Evolutionary conservation across 1,140 invertebrate genomes (phyloP).

Genomic region (Plectus sambesii): DNA sequence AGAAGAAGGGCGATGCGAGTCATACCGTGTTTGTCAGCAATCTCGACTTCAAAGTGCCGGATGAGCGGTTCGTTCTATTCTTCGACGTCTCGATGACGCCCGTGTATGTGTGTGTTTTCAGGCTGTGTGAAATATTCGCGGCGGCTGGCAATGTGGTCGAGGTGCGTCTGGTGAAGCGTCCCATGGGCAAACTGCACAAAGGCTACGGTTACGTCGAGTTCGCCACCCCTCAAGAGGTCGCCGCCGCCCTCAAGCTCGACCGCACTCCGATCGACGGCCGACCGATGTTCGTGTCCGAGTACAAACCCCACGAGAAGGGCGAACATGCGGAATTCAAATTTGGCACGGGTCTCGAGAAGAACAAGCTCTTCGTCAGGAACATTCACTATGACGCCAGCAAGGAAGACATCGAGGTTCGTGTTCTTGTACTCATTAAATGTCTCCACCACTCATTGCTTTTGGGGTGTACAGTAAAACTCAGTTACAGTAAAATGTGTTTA

Average conservation of each 20-base stretch:
- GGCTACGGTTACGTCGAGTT: conserved; percentile 60
- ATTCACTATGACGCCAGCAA: conserved; percentile 57
- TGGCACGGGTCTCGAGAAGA: conserved; percentile 60
- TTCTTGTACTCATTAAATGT: conserved; percentile 6
- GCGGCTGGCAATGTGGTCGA: too few relatives aligned
- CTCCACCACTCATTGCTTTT: too few relatives aligned
- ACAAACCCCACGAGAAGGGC: conserved; percentile 7
- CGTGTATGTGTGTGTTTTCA: too few relatives aligned
- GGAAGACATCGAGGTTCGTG: conserved; percentile 54
- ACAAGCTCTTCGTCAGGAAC: conserved; percentile 73
- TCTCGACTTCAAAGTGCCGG: conserved; percentile 57
- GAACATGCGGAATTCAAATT: conserved; percentile 63
- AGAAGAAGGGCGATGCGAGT: too few relatives aligned
- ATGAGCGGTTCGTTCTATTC: conserved; percentile 47
- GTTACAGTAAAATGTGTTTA: too few relatives aligned
- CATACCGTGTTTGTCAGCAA: conserved; percentile 74
- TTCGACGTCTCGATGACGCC: too few relatives aligned
- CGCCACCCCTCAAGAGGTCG: conserved; percentile 37
- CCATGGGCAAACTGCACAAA: conserved; percentile 55
- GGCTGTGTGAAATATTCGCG: too few relatives aligned
- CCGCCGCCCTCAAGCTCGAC: conserved; percentile 63
- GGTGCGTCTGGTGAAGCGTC: conserved; percentile 57
- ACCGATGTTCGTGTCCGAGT: conserved; percentile 61
- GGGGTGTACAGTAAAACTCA: too few relatives aligned
- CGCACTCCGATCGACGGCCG: conserved; percentile 60